Evolutionary conservation across 2,888 invertebrate species (phyloP).

Genomic region (Pasiphila rectangulata): DNA sequence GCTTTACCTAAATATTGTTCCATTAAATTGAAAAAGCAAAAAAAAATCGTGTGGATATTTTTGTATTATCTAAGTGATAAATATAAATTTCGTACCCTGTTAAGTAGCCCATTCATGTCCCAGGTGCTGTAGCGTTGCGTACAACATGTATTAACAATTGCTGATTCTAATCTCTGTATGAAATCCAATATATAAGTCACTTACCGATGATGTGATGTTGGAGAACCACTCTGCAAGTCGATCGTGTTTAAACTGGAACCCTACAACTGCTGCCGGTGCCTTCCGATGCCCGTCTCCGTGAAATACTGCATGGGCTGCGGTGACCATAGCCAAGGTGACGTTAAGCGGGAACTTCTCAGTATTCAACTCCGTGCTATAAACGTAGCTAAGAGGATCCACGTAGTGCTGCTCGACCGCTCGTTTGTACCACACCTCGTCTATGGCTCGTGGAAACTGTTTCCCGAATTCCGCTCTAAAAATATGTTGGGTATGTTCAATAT

Average conservation of each 20-base stretch:
- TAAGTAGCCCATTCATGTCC: no score
- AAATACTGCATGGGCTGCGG: constrained; percentile 92
- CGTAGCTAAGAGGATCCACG: constrained; percentile 88
- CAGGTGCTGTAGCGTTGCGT: no score
- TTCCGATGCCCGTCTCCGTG: constrained; percentile 81
- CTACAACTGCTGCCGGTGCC: constrained; percentile 85
- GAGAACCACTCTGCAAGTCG: constrained; percentile 88
- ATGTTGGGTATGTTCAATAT: neutral
- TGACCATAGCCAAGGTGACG: constrained; percentile 86
- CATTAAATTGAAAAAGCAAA: no score
- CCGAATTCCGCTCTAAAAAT: constrained; percentile 84
- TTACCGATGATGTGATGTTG: constrained; percentile 88
- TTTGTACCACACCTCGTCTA: constrained; percentile 94
- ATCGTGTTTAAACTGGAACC: constrained; percentile 90
- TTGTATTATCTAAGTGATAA: no score
- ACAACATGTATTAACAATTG: no score
- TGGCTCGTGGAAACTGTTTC: constrained; percentile 86
- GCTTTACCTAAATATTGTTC: no score
- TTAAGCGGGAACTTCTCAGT: constrained; percentile 73
- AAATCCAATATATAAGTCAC: no score
- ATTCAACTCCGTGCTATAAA: constrained; percentile 81
- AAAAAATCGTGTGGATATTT: no score
- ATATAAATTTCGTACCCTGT: no score
- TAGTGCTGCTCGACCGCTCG: constrained; percentile 93
- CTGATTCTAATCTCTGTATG: no score